A percentile compares a stretch with the other conserved stretches of the same genome.
These are phyloP conservation scores for Cnemophilus loriae DNA, from an alignment of 2,113 vertebrate genomes.

Conservation along the genomic window DNA sequence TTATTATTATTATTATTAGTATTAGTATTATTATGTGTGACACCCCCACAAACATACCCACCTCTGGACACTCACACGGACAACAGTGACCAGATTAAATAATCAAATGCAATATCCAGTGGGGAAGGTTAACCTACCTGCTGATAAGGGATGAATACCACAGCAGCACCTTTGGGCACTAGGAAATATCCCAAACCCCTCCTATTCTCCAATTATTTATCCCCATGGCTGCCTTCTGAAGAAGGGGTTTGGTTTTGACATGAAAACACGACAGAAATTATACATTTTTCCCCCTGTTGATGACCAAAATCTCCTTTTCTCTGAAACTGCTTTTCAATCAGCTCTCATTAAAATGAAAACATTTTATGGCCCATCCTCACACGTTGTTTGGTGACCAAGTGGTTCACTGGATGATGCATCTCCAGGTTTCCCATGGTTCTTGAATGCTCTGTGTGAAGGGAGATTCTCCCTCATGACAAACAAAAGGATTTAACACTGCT, in stretches of 20 bases:
- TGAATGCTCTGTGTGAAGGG: not conserved
- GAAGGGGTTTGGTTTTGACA: not conserved
- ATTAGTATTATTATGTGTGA: too few species aligned
- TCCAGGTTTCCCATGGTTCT: not conserved
- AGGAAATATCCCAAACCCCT: not conserved
- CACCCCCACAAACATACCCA: rapidly evolving
- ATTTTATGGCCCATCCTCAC: not conserved
- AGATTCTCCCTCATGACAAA: not conserved
- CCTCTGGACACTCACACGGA: rapidly evolving
- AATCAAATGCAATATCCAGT: not conserved
- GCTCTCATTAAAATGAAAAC: not conserved
- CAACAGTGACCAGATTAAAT: not conserved
- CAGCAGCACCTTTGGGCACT: not conserved
- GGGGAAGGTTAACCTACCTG: not conserved
- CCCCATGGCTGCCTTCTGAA: not conserved
- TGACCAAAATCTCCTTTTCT: not conserved
- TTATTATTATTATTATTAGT: too few species aligned
- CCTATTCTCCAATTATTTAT: not conserved
- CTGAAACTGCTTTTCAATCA: not conserved
- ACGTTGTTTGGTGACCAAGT: rapidly evolving
- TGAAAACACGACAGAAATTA: not conserved
- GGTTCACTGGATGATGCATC: not conserved
- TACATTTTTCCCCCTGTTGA: rapidly evolving
- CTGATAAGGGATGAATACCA: not conserved
- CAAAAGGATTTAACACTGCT: not conserved